These are phyloP conservation scores for Coelinius sp. DNA, from an alignment of 2,888 invertebrate species.

Conservation along the genomic window DNA sequence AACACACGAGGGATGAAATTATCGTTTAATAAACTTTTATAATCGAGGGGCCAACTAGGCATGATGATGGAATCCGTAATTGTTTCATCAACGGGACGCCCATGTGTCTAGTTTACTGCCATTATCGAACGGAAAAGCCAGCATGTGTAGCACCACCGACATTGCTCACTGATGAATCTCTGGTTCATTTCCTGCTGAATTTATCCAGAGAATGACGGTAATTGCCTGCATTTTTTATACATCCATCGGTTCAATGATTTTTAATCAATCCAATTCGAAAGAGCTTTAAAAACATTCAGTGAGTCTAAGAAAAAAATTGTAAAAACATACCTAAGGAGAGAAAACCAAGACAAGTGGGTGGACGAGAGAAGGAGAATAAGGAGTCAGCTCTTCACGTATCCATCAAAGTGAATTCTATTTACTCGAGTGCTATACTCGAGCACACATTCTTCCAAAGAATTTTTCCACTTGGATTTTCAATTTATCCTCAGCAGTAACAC, in stretches of 20 bases:
- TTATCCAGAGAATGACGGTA: neutral
- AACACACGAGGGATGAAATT: neutral
- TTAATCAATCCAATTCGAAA: neutral
- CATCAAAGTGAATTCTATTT: slow-evolving; percentile 7
- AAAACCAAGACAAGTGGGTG: neutral
- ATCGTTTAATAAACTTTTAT: neutral
- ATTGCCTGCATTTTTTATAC: too few relatives aligned
- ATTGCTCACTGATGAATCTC: neutral
- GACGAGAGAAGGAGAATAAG: neutral
- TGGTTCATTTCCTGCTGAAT: neutral
- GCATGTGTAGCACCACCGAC: neutral
- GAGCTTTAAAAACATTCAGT: neutral
- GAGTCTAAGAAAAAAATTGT: neutral
- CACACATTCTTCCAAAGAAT: neutral
- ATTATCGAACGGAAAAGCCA: slow-evolving; percentile 13
- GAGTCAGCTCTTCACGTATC: neutral
- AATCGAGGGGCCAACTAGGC: neutral
- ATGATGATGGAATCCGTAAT: slow-evolving; percentile 9
- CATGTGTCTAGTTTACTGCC: slow-evolving; percentile 1
- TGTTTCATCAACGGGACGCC: slow-evolving; percentile 8
- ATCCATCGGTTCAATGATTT: too few relatives aligned
- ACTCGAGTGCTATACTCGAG: neutral
- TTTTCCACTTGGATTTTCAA: slow-evolving; percentile 3
- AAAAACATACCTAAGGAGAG: neutral
- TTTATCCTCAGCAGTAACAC: neutral